Evolutionary conservation across 2,113 vertebrate genomes (phyloP).

Genomic region (Hyla sarda): DNA sequence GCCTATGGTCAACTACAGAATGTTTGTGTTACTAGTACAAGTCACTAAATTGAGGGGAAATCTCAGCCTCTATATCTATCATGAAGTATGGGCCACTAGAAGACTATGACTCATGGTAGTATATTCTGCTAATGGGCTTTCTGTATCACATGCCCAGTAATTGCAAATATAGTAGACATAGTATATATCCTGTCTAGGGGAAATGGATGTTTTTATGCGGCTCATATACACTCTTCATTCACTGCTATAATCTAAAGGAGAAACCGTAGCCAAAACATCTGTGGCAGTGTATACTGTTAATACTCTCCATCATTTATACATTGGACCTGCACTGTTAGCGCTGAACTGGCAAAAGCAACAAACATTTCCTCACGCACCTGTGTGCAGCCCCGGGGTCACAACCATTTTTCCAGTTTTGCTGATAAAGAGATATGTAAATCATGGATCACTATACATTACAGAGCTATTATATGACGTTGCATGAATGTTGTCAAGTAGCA

Average conservation of each 20-base stretch:
- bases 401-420: not conserved
- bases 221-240: not conserved
- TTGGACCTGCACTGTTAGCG: slow-evolving; percentile 22
- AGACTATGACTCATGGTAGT: not conserved
- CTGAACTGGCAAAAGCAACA: slow-evolving; percentile 19
- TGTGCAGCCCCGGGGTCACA: not conserved
- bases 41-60: not conserved
- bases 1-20: not conserved
- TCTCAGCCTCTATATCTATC: not conserved
- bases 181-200: not conserved
- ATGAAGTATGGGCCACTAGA: not conserved
- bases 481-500: not conserved
- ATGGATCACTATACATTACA: slow-evolving; percentile 3
- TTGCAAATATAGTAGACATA: not conserved
- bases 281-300: slow-evolving; percentile 12
- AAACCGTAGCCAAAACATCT: slow-evolving; percentile 12
- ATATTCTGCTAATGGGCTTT: not conserved
- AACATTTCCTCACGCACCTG: slow-evolving; percentile 15
- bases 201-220: not conserved
- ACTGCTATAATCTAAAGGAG: not conserved
- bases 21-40: not conserved
- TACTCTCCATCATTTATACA: not conserved
- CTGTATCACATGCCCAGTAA: not conserved
- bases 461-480: not conserved
- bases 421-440: slow-evolving; percentile 21